Conservation (phyloP, 1,140 invertebrate species). For the Caenorhabditis remanei region DNA sequence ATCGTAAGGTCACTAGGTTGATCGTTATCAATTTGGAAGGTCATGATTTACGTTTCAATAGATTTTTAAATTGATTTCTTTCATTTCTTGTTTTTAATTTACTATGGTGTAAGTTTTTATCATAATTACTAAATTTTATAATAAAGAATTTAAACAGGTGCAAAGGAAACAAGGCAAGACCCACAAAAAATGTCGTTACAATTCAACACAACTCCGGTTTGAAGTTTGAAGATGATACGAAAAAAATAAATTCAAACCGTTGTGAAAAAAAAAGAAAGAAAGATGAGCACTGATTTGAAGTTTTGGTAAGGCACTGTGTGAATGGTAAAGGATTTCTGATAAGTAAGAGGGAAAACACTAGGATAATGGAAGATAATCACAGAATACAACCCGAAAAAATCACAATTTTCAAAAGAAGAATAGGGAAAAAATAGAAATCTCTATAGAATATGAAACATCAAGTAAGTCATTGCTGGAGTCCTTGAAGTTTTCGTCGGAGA, state of each 20-base stretch:
- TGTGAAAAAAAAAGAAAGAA: neutral
- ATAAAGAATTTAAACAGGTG: neutral
- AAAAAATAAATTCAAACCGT: too few relatives aligned
- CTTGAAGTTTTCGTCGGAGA: conserved; percentile 57
- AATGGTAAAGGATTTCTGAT: conserved; percentile 33
- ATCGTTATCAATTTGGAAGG: too few relatives aligned
- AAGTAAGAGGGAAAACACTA: neutral
- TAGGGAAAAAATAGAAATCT: neutral
- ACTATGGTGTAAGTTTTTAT: neutral
- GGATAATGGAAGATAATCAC: conserved; percentile 20
- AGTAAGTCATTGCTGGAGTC: conserved; percentile 13
- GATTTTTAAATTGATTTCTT: too few relatives aligned
- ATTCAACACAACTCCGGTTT: neutral
- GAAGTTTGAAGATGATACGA: neutral
- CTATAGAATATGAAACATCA: neutral
- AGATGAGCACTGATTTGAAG: conserved; percentile 40
- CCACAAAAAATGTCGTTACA: conserved; percentile 50
- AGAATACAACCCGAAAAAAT: conserved; percentile 41
- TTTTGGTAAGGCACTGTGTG: conserved; percentile 50
- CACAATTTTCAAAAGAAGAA: neutral
- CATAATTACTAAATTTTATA: neutral
- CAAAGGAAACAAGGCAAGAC: conserved; percentile 23
- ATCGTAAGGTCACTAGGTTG: too few relatives aligned
- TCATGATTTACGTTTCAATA: too few relatives aligned
- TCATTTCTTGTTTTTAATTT: too few relatives aligned